Conservation (phyloP, 1,140 invertebrate genomes). For the Zaprionus inermis region DNA sequence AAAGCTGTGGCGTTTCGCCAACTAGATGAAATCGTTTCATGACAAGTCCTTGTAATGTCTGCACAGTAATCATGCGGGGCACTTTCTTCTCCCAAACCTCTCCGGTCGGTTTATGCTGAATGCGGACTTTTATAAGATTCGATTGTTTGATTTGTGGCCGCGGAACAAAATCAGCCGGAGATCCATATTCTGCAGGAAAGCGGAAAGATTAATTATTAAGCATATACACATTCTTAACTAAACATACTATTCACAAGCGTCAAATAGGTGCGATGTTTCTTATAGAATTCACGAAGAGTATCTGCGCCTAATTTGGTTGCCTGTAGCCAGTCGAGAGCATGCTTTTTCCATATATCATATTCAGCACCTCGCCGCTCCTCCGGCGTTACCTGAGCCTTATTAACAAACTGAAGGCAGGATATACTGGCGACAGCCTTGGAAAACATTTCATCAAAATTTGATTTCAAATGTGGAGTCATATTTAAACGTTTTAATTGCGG, state of each 20-base stretch:
- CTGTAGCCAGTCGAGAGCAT: slow-evolving; percentile 89
- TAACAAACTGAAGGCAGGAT: slow-evolving; percentile 85
- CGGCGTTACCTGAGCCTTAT: slow-evolving; percentile 87
- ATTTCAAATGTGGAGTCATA: slow-evolving; percentile 88
- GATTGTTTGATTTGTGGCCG: slow-evolving; percentile 86
- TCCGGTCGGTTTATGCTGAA: slow-evolving; percentile 86
- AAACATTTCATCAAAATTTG: slow-evolving; percentile 87
- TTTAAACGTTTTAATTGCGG: slow-evolving; percentile 89
- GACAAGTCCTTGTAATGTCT: slow-evolving; percentile 87
- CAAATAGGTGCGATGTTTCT: slow-evolving; percentile 90
- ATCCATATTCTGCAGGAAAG: slow-evolving; percentile 89
- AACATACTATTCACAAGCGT: slow-evolving; percentile 85
- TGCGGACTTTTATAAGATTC: slow-evolving; percentile 88
- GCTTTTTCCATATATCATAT: slow-evolving; percentile 94
- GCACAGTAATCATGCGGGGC: slow-evolving; percentile 91
- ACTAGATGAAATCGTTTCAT: slow-evolving; percentile 69
- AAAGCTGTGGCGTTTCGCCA: slow-evolving; percentile 83
- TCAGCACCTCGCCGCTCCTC: slow-evolving; percentile 92
- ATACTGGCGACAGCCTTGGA: slow-evolving; percentile 77
- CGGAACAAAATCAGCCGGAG: slow-evolving; percentile 89
- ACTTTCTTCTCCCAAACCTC: slow-evolving; percentile 89
- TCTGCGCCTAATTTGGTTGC: slow-evolving; percentile 84
- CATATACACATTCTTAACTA: slow-evolving; percentile 8
- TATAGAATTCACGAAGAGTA: slow-evolving; percentile 86
- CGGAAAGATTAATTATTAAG: slow-evolving; percentile 3